A percentile compares a stretch with the other conserved stretches of the same genome.
Conservation (phyloP, 2,888 invertebrate species). For the Arrhopalites spinosus region DNA sequence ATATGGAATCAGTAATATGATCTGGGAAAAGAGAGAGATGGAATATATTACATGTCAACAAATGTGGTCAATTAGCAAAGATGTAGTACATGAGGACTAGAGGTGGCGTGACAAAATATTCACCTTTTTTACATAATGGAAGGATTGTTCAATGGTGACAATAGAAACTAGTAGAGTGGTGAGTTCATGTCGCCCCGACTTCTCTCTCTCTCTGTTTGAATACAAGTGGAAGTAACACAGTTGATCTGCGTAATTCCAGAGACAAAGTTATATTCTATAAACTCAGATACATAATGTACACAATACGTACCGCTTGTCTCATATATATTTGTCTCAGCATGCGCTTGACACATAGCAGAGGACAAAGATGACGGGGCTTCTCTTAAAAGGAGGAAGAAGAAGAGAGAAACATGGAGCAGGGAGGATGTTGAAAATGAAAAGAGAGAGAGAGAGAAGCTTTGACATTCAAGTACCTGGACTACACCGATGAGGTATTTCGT, state of each 20-base stretch:
- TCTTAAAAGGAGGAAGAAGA: slow-evolving; percentile 1
- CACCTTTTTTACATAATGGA: slow-evolving; percentile 26
- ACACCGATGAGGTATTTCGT: slow-evolving; percentile 32
- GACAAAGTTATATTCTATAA: slow-evolving; percentile 41
- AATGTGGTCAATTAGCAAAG: neutral
- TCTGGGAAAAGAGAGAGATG: too few species aligned
- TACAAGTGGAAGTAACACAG: neutral
- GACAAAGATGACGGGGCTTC: slow-evolving; percentile 46
- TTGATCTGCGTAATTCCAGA: slow-evolving; percentile 47
- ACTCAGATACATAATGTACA: slow-evolving; percentile 39
- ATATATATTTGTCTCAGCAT: slow-evolving; percentile 48
- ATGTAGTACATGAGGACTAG: slow-evolving; percentile 18
- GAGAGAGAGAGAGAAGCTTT: slow-evolving; percentile 17
- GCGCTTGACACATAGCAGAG: slow-evolving; percentile 46
- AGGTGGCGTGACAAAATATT: slow-evolving; percentile 28
- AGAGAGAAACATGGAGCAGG: neutral
- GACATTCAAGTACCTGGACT: slow-evolving; percentile 34
- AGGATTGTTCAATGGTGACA: slow-evolving; percentile 35
- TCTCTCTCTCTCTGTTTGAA: neutral
- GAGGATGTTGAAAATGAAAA: slow-evolving; percentile 17
- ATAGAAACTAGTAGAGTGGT: slow-evolving; percentile 35
- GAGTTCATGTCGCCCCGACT: slow-evolving; percentile 37
- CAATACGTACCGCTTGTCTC: slow-evolving; percentile 46
- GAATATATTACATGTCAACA: neutral
- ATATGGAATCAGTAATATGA: too few species aligned